Evolutionary conservation across 2,113 vertebrate genomes (phyloP).

Genomic region (Chunga burmeisteri): DNA sequence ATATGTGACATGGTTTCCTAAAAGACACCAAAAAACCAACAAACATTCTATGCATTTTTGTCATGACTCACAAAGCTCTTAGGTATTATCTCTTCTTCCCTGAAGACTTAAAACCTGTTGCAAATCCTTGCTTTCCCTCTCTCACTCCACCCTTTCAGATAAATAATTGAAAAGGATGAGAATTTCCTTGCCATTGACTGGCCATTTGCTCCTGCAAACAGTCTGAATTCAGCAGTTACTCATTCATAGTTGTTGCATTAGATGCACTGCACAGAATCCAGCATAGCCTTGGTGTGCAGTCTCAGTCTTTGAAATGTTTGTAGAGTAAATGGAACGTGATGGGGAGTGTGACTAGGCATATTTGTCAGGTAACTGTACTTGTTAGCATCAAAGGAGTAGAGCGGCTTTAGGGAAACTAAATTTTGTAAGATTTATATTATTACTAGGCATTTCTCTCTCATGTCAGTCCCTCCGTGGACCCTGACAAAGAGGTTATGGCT

Average conservation of each 20-base stretch:
- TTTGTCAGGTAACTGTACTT: background rate
- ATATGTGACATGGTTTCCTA: accelerated
- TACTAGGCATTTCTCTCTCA: background rate
- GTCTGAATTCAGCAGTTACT: background rate
- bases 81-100: background rate
- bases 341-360: background rate
- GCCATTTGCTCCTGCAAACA: background rate
- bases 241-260: background rate
- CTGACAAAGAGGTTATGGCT: background rate
- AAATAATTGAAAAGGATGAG: background rate
- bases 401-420: background rate
- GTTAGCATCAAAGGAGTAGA: background rate
- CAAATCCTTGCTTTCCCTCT: background rate
- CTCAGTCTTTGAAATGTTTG: background rate
- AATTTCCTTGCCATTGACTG: background rate
- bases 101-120: background rate
- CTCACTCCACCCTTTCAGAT: background rate
- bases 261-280: background rate
- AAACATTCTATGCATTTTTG: background rate
- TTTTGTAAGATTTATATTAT: background rate
- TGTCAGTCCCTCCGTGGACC: background rate
- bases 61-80: background rate
- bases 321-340: background rate
- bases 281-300: background rate
- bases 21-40: background rate